Conservation (phyloP, 2,113 vertebrate genomes). For the Catagonus wagneri region DNA sequence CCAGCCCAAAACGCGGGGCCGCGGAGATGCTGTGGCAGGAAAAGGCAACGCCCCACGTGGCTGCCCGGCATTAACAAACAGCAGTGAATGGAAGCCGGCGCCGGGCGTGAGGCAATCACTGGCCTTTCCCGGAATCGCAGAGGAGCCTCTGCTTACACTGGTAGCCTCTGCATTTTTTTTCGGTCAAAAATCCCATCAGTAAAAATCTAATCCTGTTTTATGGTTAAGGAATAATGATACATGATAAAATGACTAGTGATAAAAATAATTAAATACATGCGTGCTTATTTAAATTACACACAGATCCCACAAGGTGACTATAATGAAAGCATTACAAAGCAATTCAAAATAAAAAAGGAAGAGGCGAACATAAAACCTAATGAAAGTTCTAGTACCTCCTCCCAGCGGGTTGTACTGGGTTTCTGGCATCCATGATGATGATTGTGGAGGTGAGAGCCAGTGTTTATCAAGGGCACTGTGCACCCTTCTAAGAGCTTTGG, state of each 20-base stretch:
- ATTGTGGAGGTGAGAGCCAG: neutral
- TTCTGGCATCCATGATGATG: neutral
- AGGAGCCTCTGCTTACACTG: neutral
- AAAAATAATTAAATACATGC: neutral
- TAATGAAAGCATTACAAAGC: neutral
- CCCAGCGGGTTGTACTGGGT: neutral
- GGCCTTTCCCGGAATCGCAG: neutral
- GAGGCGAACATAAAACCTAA: neutral
- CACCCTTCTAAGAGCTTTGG: too few relatives aligned
- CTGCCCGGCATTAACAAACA: accelerated
- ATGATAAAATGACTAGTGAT: neutral
- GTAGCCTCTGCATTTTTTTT: neutral
- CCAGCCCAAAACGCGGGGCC: neutral
- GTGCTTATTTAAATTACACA: neutral
- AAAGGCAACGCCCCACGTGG: too few relatives aligned
- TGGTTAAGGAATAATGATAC: neutral
- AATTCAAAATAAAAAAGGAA: neutral
- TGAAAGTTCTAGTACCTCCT: accelerated
- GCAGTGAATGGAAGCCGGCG: accelerated
- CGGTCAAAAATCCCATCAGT: neutral
- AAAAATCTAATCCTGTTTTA: neutral
- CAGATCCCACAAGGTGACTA: too few relatives aligned
- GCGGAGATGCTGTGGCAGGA: accelerated
- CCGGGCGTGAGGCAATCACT: accelerated
- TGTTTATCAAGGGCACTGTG: too few relatives aligned